A percentile compares a stretch with the other conserved stretches of the same genome.
These are phyloP conservation scores for Stenodema calcarata DNA, from an alignment of 2,888 invertebrate genomes.

Conservation along the genomic window DNA sequence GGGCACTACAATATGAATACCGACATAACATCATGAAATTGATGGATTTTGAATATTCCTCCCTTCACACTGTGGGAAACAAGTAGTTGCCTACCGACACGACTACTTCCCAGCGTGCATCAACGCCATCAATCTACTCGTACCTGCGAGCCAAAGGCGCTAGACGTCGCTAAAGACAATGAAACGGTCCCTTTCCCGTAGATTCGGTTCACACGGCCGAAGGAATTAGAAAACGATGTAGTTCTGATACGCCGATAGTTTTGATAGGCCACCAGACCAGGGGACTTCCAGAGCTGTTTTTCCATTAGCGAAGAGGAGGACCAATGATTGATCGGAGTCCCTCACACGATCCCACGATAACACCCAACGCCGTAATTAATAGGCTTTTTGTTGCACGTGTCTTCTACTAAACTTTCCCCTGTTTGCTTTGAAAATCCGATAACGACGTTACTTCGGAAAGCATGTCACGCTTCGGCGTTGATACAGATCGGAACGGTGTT, in stretches of 20 bases:
- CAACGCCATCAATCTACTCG: not conserved
- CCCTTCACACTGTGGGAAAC: not conserved
- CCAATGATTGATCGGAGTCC: slow-evolving; percentile 37
- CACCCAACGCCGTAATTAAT: slow-evolving; percentile 24
- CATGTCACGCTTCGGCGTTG: slow-evolving; percentile 21
- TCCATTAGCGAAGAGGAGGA: slow-evolving; percentile 26
- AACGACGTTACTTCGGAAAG: not conserved
- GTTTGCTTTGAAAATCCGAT: slow-evolving; percentile 44
- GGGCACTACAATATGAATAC: too few relatives aligned
- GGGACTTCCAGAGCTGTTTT: not conserved
- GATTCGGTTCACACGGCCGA: slow-evolving; percentile 7
- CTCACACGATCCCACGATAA: slow-evolving; percentile 42
- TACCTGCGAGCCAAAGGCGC: not conserved
- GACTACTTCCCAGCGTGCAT: not conserved
- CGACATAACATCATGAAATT: too few relatives aligned
- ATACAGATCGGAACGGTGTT: not conserved
- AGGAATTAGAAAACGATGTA: slow-evolving; percentile 23
- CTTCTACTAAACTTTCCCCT: slow-evolving; percentile 31
- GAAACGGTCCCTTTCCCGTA: not conserved
- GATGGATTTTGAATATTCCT: not conserved
- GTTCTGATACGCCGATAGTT: not conserved
- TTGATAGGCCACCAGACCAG: not conserved
- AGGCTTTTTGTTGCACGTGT: slow-evolving; percentile 49
- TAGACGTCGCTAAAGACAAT: not conserved
- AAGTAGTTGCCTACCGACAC: not conserved